Percentiles rank a stretch among this genome's conserved stretches.
phyloP scores from a whole-genome alignment of 2,888 invertebrate species.

The Epinotia ramella region DNA sequence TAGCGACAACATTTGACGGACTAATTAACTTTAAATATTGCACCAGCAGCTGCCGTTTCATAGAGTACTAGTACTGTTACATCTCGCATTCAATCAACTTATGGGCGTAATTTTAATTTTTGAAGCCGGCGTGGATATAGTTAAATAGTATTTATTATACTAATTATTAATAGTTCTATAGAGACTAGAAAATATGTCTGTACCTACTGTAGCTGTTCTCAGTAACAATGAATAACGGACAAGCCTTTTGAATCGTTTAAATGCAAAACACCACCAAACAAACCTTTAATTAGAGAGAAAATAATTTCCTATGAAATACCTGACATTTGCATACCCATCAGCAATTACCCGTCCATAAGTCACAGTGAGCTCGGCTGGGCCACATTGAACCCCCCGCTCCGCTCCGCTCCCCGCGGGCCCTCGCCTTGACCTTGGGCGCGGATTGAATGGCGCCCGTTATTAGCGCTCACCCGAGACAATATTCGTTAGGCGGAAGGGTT shows the following conservation, averaged over 20 bases:
- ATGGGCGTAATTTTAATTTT: no score
- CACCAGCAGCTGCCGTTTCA: no score
- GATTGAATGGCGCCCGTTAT: neutral
- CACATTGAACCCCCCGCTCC: neutral
- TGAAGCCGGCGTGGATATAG: no score
- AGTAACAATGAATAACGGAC: neutral
- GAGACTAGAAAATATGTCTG: no score
- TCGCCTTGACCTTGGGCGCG: constrained; percentile 1
- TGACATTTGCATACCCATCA: neutral
- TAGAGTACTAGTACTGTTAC: no score
- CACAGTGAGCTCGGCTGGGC: neutral
- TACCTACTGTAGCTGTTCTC: neutral
- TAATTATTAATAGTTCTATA: no score
- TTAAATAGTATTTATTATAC: no score
- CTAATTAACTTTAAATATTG: no score
- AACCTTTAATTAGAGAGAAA: neutral
- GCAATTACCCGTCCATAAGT: neutral
- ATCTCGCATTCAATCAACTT: no score
- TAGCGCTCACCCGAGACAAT: neutral
- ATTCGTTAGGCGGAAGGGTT: constrained; percentile 2
- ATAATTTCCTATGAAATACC: neutral
- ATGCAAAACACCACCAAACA: neutral
- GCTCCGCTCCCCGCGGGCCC: neutral
- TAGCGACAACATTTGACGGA: no score
- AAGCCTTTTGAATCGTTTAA: neutral